Base-by-base conservation (phyloP, 2,888 invertebrate genomes). In the Clivina fossor region DNA sequence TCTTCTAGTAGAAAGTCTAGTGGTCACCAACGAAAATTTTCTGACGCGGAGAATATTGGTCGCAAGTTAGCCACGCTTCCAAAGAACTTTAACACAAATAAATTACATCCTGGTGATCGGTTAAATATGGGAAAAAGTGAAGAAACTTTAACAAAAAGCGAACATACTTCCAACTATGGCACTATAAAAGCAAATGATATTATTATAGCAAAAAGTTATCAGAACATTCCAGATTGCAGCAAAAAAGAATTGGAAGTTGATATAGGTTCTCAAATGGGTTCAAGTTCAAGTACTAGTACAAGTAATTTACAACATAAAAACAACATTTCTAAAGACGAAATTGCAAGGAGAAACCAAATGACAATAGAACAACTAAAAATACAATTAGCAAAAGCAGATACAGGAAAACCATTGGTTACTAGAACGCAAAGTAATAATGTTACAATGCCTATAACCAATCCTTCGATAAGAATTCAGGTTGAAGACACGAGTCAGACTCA, bases 1-100 rank as follows among this genome's bases (percentile, higher is more conserved):
- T 65, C 67, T 9, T 30, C 43, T n/a, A 48, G 44, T 13, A 37
- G 24, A 3, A 67, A 62, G 49, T 67, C 66, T 18, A 68, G 65
- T 50, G 69, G 71, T 11, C 67, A 67, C 22, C 53, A 65, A 33
- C 58, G 75, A 13, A 75, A 75, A 60, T 62, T 74, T 3, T 74
- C 74, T 1, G 75, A 75, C 62, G 71, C 73, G 3, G 75, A 75
- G 60, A 73, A 72, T 60, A 75, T 75, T n/a, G 75, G 74, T 8
- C 69, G 70, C 61, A 76, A 76, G 61, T 63, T 76, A 44, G 75
- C 76, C 2, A 76, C 76, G 1, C 63, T 76, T 18, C 76, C 76
- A 0, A 74, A 74, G 61, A 66, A 71, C 7, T 63, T 71, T 24
- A 72, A 72, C 51, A 68, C 69, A 19, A 70, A 73, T 16, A 62